Evolutionary conservation across 2,888 invertebrate genomes (phyloP), one percentile per base, ranked within the genome.

Genomic region (Dolomedes plantarius): DNA sequence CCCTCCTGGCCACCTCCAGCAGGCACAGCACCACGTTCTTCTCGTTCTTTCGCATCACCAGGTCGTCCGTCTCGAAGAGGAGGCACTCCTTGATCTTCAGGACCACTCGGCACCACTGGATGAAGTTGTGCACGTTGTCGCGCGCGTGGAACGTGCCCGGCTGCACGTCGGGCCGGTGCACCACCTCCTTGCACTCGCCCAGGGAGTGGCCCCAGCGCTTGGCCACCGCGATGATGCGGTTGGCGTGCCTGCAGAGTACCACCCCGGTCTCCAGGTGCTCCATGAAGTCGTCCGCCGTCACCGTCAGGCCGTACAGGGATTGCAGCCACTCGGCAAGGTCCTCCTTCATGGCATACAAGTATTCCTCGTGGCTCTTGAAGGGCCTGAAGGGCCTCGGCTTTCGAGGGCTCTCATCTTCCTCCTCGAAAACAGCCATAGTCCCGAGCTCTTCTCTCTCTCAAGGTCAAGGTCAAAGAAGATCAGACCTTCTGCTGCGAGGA

Each of bases 291-390:
- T 97, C 97, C 79, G 96, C 96, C 89, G 94, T 95, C 90, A 98
- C 96, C 91, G 94, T 93, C 71, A 97, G 92, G 0, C 96, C 95
- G 92, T 98, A 98, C 89, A 98, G 94, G 85, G 94, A 95, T 89
- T 96, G 96, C 89, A 98, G 93, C 98, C 98, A 98, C 92, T 98
- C 98, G 7, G 98, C 98, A 91, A 98, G 93, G 92, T 98, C 98
- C 93, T 98, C 98, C 91, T 97, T 97, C 98, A 98, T 98, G 73
- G 98, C 98, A 91, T 96, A 95, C 88, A 98, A 93, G 92, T 98
- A 98, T 92, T 98, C 98, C 92, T 98, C 98, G 90, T 97, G 96
- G 89, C 96, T 96, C 92, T 96, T 96, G 93, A 97, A 98, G 73
- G 97, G 97, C 93, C 89, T 80, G 71, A 88, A 89, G 23, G 89